Evolutionary conservation across 2,113 vertebrate species (phyloP).

Genomic region (Porphyrio hochstetteri): DNA sequence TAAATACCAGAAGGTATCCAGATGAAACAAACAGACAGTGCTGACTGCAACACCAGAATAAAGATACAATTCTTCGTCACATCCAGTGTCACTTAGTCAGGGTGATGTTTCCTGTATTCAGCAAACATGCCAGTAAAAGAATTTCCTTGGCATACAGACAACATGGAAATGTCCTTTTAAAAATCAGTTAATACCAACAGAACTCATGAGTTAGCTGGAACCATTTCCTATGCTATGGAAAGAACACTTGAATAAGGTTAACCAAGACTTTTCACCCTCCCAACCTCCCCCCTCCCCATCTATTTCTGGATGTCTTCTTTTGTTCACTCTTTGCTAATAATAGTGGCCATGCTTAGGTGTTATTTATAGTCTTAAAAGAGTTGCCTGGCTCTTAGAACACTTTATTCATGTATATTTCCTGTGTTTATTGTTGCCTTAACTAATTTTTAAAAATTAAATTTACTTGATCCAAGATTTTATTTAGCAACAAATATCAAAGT

Average conservation of each 20-base stretch:
- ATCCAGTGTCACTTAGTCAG: slow-evolving; percentile 70
- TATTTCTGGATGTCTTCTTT: slow-evolving; percentile 91
- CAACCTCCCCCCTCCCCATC: slow-evolving; percentile 76
- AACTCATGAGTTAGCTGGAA: slow-evolving; percentile 70
- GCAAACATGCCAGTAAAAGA: slow-evolving; percentile 74
- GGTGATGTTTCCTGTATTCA: slow-evolving; percentile 68
- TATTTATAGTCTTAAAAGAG: slow-evolving; percentile 89
- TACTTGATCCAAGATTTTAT: slow-evolving; percentile 77
- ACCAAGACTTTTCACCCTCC: slow-evolving; percentile 71
- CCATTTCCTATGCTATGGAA: slow-evolving; percentile 79
- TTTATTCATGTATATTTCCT: slow-evolving; percentile 90
- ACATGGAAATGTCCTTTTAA: slow-evolving; percentile 76
- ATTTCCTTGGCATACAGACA: slow-evolving; percentile 77
- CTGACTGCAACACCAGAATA: slow-evolving; percentile 50
- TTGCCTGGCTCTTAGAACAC: slow-evolving; percentile 78
- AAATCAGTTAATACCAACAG: slow-evolving; percentile 73
- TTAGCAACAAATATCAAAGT: slow-evolving; percentile 80
- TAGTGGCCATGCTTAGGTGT: slow-evolving; percentile 78
- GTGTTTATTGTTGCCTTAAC: slow-evolving; percentile 81
- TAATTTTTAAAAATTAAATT: slow-evolving; percentile 74
- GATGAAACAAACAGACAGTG: neutral
- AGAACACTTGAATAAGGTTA: slow-evolving; percentile 86
- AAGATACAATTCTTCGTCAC: slow-evolving; percentile 71
- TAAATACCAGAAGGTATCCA: slow-evolving; percentile 49
- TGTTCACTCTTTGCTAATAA: slow-evolving; percentile 93